phyloP scores from a whole-genome alignment of 2,113 vertebrate genomes.

The Dicaeum eximium region DNA sequence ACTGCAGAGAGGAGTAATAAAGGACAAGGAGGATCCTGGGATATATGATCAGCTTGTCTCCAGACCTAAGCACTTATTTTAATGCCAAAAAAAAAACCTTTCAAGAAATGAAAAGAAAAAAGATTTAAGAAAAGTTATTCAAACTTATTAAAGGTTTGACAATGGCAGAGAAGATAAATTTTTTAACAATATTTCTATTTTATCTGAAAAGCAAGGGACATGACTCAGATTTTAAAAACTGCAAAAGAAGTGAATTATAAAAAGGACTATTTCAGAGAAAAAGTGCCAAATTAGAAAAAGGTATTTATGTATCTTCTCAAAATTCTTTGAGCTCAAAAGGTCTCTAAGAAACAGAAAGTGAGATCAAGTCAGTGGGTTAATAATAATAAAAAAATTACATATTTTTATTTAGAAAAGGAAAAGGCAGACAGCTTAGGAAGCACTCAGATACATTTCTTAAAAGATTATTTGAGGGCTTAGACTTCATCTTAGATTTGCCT shows the following conservation, averaged over 20 bases:
- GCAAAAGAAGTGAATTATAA: background rate
- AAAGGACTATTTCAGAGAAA: background rate
- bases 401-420: background rate
- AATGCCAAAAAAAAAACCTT: background rate
- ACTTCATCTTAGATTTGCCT: background rate
- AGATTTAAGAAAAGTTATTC: background rate
- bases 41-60: background rate
- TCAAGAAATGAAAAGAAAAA: background rate
- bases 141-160: constrained; percentile 7
- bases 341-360: background rate
- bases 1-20: background rate
- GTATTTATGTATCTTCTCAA: background rate
- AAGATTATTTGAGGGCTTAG: background rate
- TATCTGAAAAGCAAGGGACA: constrained; percentile 11
- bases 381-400: background rate
- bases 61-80: background rate
- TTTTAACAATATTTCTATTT: constrained; percentile 34
- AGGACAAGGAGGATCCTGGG: background rate
- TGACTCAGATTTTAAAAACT: constrained; percentile 23
- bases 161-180: constrained; percentile 20
- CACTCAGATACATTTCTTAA: background rate
- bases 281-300: background rate
- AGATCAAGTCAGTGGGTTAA: background rate
- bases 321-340: background rate
- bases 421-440: background rate